Evolutionary conservation across 2,797 vertebrate species (phyloP), one percentile per base, ranked within the genome.

Genomic region (Malacoctenus gilli): DNA sequence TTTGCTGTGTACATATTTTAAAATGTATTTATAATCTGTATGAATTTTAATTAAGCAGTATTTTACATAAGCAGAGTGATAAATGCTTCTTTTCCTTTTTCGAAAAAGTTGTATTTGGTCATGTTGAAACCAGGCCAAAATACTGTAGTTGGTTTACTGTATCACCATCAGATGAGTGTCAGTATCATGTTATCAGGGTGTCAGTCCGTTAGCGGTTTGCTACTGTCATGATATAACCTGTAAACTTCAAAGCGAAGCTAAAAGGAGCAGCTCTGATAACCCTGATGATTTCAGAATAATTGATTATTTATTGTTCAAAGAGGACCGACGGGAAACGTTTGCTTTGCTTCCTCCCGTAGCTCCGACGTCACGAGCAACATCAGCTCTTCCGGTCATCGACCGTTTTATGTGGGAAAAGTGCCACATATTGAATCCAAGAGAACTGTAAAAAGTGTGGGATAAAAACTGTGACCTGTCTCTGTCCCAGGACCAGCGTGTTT

Each of bases 11-110:
- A 90, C 68, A 89, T 90, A 89, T 87, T 90, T 79, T 11, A 77
- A 84, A 79, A 72, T 82, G 82, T 93, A 93, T 93, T 93, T 92
- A 92, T 92, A 80, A 88, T 87, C 80, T 84, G 58, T 59, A 65
- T 71, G 51, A 68, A 60, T 36, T 77, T 84, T 79, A 60, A 83
- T 83, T 68, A 64, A 83, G 80, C 81, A 83, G 85, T 89, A 79
- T 92, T 91, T 88, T 82, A 41, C 68, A 72, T 69, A 71, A 71
- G 43, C 62, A 55, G 63, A 74, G 65, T 59, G 57, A 54, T 54
- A 39, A 55, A 52, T 65, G 55, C 28, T 73, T 66, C n/a, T 79
- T 68, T 63, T 53, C 36, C 47, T 39, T 25, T 38, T 5, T 35
- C 25, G 6, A 14, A 55, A 56, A 30, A 22, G 22, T 63, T 56